Evolutionary conservation across 1,140 invertebrate species (phyloP), one percentile per base, ranked within the genome.

Genomic region (Hypsibius dujardini): DNA sequence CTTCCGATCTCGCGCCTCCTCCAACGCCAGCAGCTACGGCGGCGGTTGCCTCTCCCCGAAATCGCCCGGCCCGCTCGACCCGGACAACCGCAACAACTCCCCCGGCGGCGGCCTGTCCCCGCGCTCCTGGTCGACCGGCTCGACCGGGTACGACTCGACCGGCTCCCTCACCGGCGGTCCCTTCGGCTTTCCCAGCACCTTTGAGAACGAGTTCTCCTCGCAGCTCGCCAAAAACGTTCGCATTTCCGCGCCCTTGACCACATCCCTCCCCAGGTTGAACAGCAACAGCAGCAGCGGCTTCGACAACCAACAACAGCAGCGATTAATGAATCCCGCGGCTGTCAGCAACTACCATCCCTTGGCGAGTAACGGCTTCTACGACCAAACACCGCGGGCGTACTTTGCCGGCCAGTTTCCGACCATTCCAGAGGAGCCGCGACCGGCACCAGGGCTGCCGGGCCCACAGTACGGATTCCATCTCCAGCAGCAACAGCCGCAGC

Each of bases 1-100:
- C 45, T 67, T 67, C 42, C 62, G 62, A 67, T 67, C 62, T 67
- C 62, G 62, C 45, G 62, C 62, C 62, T 3, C 3, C 62, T 67
- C 62, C 3, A 42, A 7, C 7, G 62, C 62, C 62, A 67, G 62
- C 62, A 14, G 62, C 42, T 67, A 67, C 62, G 3, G 3, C 7
- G n/a, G n/a, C n/a, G n/a, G n/a, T n/a, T 67, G 62, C 62, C 42
- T 67, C 12, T 67, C 62, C 3, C 62, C 62, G 3, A 67, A 42
- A 42, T 67, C 62, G 7, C 62, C 62, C 62, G 42, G 7, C 45
- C 7, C 7, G 3, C 3, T 14, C 7, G 62, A 42, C 42, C 12
- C 3, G n/a, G 50, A 56, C 50, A 7, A 7, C 50, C 7, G n/a
- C n/a, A 7, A n/a, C 50, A 14, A 3, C 7, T 67, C 62, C 62